A percentile compares a stretch with the other conserved stretches of the same genome.
These are phyloP conservation scores for Cyrtodaria siliqua DNA, from an alignment of 2,888 invertebrate species.

Conservation along the genomic window DNA sequence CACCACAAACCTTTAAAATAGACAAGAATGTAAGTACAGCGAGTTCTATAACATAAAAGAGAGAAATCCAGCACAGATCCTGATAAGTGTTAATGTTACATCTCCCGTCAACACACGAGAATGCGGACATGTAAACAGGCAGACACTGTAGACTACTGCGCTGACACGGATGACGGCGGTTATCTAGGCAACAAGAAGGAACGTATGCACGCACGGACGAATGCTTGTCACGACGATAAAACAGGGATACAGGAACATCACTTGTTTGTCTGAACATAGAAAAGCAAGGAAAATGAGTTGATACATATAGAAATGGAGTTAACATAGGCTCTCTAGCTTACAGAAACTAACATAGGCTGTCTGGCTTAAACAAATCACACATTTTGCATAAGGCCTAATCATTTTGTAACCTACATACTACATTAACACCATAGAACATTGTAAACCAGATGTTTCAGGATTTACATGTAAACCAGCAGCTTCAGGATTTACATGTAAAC, in stretches of 20 bases:
- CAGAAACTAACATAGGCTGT: slow-evolving; percentile 18
- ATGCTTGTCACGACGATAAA: slow-evolving; percentile 50
- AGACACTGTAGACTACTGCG: slow-evolving; percentile 6
- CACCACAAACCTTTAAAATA: slow-evolving; percentile 20
- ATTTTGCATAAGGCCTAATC: slow-evolving; percentile 8
- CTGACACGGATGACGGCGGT: slow-evolving; percentile 16
- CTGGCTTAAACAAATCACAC: slow-evolving; percentile 19
- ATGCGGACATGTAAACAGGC: slow-evolving; percentile 34
- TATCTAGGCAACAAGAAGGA: slow-evolving; percentile 53
- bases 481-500: too few relatives aligned
- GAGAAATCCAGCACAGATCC: slow-evolving; percentile 3
- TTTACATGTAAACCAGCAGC: too few relatives aligned
- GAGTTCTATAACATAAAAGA: slow-evolving; percentile 7
- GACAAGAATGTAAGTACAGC: slow-evolving; percentile 3
- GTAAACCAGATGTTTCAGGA: too few relatives aligned
- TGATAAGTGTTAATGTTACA: slow-evolving; percentile 5
- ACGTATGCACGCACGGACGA: slow-evolving; percentile 54
- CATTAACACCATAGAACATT: too few relatives aligned
- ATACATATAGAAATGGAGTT: slow-evolving; percentile 11
- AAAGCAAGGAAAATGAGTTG: slow-evolving; percentile 59
- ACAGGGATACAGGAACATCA: slow-evolving; percentile 56
- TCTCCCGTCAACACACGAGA: slow-evolving; percentile 18
- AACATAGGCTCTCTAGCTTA: too few relatives aligned
- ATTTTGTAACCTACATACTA: slow-evolving; percentile 18
- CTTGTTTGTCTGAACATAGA: slow-evolving; percentile 63